Conservation (phyloP, 1,140 invertebrate genomes). For the Panagrolaimus sp. region DNA sequence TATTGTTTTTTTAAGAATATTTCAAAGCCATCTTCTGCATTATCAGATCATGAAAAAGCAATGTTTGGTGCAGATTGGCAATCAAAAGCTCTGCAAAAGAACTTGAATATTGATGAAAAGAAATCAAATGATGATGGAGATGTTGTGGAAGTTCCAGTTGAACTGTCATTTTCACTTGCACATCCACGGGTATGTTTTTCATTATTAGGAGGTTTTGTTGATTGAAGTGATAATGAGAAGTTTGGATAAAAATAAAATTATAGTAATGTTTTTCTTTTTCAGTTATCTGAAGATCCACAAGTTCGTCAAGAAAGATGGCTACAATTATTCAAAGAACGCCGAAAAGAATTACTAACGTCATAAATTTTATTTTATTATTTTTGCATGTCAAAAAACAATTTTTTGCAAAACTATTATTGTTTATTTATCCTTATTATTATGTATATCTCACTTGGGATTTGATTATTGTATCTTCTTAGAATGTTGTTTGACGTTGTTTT, state of each 20-base stretch:
- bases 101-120: background rate
- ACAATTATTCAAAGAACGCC: background rate
- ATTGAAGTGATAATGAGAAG: no score
- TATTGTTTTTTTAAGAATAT: no score
- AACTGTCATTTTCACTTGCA: background rate
- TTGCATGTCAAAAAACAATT: no score
- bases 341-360: background rate
- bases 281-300: slow-evolving; percentile 11
- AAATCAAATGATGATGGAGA: background rate
- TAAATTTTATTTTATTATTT: no score
- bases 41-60: slow-evolving; percentile 1
- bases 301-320: background rate
- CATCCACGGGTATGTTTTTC: background rate
- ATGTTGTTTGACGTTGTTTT: no score
- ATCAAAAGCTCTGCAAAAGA: slow-evolving; percentile 6
- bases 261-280: background rate
- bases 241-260: background rate
- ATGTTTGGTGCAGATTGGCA: slow-evolving; percentile 8
- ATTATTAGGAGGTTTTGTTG: no score
- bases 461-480: no score
- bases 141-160: background rate
- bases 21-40: background rate
- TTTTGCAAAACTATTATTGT: no score
- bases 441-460: no score
- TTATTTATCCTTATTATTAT: no score